Base-by-base conservation (phyloP, 2,797 vertebrate genomes). In the Enteromius viviparus region DNA sequence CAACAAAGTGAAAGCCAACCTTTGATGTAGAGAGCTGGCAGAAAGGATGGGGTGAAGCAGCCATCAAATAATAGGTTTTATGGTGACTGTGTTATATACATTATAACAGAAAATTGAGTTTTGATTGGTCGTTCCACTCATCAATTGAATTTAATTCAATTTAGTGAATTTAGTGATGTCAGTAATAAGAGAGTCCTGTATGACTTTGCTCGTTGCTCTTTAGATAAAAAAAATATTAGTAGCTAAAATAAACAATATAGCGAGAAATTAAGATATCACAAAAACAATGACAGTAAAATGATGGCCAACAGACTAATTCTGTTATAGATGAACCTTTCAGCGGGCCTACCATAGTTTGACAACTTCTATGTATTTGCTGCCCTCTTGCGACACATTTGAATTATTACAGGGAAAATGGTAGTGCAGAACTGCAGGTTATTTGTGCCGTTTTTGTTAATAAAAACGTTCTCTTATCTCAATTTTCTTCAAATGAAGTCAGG, bases 281-380 rank as follows among this genome's bases (percentile, higher is more conserved):
- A 45, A 34, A 32, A 49, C 12, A 34, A 11, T 40, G 3, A 42
- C 23, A 32, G 14, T 15, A 58, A 34, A 70, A 42, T 69, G 7
- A 10, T 21, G 32, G 14, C 29, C 29, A n/a, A 5, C 37, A 42
- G 17, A 75, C 6, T n/a, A 51, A 51, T 64, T 37, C 69, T 64
- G 29, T 23, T n/a, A 34, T 5, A 55, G n/a, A 60, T 23, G 1
- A 45, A 29, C 53, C 26, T 72, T 47, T 62, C 26, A 34, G 19
- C 32, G 3, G 11, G 42, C 11, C 42, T 45, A 11, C 2, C 34
- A 7, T 11, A 14, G 15, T 45, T 45, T 71, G 17, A 2, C 2
- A 47, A 58, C 34, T 62, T 19, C 9, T 88, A 86, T 89, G 79
- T 76, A 87, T 82, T 87, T 92, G 91, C 91, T 94, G 91, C 92